Conservation (phyloP, 35 echinoderm and acorn worm genomes). For the Hemicentrotus pulcherrimus region DNA sequence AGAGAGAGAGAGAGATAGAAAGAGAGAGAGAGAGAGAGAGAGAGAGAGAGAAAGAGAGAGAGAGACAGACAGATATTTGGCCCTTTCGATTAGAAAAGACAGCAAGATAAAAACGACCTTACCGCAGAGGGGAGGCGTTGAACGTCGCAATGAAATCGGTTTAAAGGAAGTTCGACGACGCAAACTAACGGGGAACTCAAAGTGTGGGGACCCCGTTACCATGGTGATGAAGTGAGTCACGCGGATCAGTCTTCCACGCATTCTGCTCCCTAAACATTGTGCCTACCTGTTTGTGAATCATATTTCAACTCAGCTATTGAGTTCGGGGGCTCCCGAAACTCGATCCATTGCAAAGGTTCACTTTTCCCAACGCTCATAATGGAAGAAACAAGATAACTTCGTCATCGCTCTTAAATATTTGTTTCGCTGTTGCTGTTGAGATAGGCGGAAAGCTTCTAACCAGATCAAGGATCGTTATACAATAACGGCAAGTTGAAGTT, state of each 20-base stretch:
- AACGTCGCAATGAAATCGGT: background rate
- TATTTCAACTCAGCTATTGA: background rate
- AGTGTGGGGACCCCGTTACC: background rate
- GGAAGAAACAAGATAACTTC: background rate
- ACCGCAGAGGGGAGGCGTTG: background rate
- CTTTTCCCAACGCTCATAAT: background rate
- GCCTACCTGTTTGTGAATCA: constrained; percentile 10
- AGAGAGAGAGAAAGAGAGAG: background rate
- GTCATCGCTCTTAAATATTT: background rate
- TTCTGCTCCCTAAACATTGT: background rate
- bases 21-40: background rate
- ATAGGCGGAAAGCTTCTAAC: too few relatives aligned
- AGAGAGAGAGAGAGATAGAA: background rate
- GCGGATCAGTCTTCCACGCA: background rate
- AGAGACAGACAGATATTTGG: background rate
- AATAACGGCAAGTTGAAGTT: background rate
- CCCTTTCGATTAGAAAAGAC: background rate
- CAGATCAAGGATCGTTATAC: background rate
- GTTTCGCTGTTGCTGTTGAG: background rate
- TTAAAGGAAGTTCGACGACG: background rate
- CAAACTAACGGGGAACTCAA: background rate
- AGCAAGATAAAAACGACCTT: background rate
- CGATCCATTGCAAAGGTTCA: background rate
- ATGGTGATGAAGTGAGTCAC: background rate
- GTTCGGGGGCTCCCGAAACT: background rate